Base-by-base conservation (phyloP, 1,140 invertebrate species). In the Scylla paramamosain region DNA sequence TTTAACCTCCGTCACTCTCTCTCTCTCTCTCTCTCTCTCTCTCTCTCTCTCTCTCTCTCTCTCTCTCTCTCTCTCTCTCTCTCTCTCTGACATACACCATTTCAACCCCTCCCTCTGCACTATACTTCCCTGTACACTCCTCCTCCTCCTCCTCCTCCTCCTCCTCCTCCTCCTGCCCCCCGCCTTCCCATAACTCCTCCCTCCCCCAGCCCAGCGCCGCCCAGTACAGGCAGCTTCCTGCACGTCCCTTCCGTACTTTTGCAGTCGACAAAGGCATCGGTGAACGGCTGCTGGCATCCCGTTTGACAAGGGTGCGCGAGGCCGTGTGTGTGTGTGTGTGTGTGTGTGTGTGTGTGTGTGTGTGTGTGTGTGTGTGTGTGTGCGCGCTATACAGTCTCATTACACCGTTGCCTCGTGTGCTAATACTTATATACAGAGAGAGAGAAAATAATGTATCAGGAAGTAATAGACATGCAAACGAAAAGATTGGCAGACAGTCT, bases 51-150 rank as follows among this genome's bases (percentile, higher is more conserved):
- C 67, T 77, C 67, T n/a, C 67, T 77, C 67, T 77, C 67, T 77
- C 67, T 77, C 67, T 77, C 67, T 77, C 67, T 77, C 67, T 77
- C 67, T 77, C 67, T 77, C 67, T 77, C 67, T 77, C 67, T 77
- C 67, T 77, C 67, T 77, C 67, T 77, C 67, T 77, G 0, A 7
- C 67, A 20, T 2, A 20, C 67, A 20, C 67, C 20, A 12, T 77
- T 20, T 77, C 67, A 20, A 0, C 20, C 67, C 20, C 67, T 77
- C 67, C 20, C 67, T 77, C 67, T 77, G 39, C 39, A 39, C 67
- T 77, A 12, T n/a, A 0, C 20, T 20, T 77, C 67, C 25, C 67
- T 77, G 4, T 77, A 12, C 25, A 25, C 1, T n/a, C n/a, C 67
- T n/a, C 20, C 20, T 7, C 20, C 67, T 77, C 20, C 25, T 20